Evolutionary conservation across 2,797 vertebrate species (phyloP), one percentile per base, ranked within the genome.

Genomic region (Loris lydekkerianus): DNA sequence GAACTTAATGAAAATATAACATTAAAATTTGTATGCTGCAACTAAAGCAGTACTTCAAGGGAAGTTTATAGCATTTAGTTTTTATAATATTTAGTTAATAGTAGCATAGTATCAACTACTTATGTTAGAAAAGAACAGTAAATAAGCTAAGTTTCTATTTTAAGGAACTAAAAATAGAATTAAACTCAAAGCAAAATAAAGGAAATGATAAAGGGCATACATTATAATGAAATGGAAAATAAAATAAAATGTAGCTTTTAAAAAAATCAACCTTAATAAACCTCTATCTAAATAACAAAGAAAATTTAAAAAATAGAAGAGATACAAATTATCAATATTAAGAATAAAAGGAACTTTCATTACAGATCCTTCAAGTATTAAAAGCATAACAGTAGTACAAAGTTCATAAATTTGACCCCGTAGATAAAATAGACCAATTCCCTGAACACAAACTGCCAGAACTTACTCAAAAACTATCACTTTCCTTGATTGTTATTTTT

Each of bases 141-240:
- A 21, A 13, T 17, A 81, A 81, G 15, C 29, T 61, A 83, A 37
- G n/a, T n/a, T 58, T 72, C 10, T 34, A 46, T n/a, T 11, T 86
- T 73, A 69, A 73, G 27, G n/a, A 80, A 91, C 9, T 56, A 53
- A 37, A 93, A 84, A 73, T 34, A 83, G 21, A 83, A 94, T 70
- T 37, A 77, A 90, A 23, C 25, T 63, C 17, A 60, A 86, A 25
- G 56, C 27, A 61, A 87, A 58, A 80, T 21, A 56, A 95, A 65
- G 15, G 11, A 78, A 90, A 73, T 67, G 8, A 95, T 58, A 89
- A 81, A 82, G 6, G 85, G 9, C 21, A 88, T n/a, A 61, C 49
- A 69, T 69, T 84, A 20, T 72, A 83, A 72, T 49, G n/a, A 83
- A 83, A n/a, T 86, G 25, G 53, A 80, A 89, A 83, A 31, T 27